A percentile compares a stretch with the other conserved stretches of the same genome.
Conservation (phyloP, 1,140 invertebrate genomes). For the Diuraphis noxia region DNA sequence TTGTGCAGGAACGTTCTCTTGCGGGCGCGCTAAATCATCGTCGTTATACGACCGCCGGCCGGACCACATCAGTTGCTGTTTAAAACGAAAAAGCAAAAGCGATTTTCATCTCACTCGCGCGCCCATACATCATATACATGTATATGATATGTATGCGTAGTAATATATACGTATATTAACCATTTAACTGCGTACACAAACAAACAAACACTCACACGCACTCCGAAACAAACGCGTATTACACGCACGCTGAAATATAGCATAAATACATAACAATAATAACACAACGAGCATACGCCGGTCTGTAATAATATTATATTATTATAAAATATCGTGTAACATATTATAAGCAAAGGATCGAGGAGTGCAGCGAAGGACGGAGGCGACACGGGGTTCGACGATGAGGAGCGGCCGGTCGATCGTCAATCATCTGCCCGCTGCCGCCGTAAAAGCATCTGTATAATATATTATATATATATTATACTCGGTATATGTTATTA, state of each 20-base stretch:
- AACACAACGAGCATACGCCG: background rate
- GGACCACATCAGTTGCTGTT: background rate
- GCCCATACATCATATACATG: background rate
- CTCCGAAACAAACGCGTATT: background rate
- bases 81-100: slow-evolving; percentile 8
- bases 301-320: background rate
- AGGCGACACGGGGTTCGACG: background rate
- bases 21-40: background rate
- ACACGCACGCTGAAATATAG: background rate
- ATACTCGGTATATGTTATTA: too few species aligned
- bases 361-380: background rate
- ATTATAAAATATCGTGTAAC: slow-evolving; percentile 5
- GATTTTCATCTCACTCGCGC: background rate
- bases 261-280: background rate
- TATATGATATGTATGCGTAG: background rate
- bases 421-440: background rate
- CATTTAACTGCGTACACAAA: background rate
- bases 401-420: slow-evolving; percentile 11
- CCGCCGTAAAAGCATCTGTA: background rate
- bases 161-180: slow-evolving; percentile 3
- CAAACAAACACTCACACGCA: background rate
- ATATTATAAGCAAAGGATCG: background rate
- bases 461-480: background rate
- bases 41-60: background rate
- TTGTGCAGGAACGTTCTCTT: background rate